phyloP scores from a whole-genome alignment of 2,888 invertebrate genomes.

The Geotrupes spiniger region DNA sequence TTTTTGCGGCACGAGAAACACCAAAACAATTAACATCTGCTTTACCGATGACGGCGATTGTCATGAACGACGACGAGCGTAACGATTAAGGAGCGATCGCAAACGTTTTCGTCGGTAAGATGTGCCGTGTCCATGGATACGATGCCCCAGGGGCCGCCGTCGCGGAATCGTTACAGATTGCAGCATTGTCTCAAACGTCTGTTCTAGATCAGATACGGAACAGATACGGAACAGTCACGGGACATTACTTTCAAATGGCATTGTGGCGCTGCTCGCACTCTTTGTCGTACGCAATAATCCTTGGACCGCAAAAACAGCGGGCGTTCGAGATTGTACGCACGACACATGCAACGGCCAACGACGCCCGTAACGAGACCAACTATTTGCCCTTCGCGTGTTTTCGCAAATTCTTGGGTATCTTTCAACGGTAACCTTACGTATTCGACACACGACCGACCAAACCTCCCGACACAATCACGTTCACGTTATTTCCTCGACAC shows the following conservation, averaged over 20 bases:
- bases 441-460: too few species aligned
- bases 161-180: conserved; percentile 4
- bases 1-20: too few species aligned
- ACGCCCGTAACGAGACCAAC: conserved; percentile 1
- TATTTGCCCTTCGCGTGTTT: conserved; percentile 5
- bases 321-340: too few species aligned
- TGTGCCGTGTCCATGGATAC: conserved; percentile 8
- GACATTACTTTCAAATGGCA: conserved; percentile 14
- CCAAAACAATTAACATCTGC: too few species aligned
- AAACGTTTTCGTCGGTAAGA: not conserved
- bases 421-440: too few species aligned
- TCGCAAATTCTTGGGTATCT: not conserved
- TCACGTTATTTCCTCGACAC: too few species aligned
- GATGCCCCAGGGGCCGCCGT: conserved; percentile 2
- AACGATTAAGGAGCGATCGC: too few species aligned
- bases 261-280: conserved; percentile 2
- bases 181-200: conserved; percentile 12
- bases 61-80: too few species aligned
- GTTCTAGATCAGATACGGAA: conserved; percentile 12
- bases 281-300: not conserved
- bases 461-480: too few species aligned
- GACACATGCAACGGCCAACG: too few species aligned
- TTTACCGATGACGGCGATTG: too few species aligned
- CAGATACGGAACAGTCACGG: conserved; percentile 8
- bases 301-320: not conserved